Conservation (phyloP, 2,888 invertebrate species). For the Plemyria rubiginata region DNA sequence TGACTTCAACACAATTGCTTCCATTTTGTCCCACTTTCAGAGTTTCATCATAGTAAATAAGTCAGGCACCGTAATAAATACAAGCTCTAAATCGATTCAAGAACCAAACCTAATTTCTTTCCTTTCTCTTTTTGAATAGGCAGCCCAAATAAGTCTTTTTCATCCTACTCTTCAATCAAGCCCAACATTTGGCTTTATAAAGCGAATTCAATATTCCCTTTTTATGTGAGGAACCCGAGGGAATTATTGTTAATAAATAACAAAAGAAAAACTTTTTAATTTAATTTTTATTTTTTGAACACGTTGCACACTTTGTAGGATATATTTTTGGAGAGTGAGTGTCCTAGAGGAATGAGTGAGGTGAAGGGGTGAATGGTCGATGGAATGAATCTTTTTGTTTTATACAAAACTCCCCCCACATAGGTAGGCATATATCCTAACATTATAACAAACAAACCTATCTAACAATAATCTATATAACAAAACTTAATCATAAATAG, state of each 20-base stretch:
- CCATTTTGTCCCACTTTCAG: constrained; percentile 2
- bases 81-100: constrained; percentile 20
- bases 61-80: constrained; percentile 14
- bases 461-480: too few relatives aligned
- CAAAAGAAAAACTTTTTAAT: too few relatives aligned
- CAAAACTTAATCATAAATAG: too few relatives aligned
- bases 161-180: constrained; percentile 27
- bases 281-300: too few relatives aligned
- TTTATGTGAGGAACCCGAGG: constrained; percentile 27
- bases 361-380: too few relatives aligned
- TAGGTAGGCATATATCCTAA: too few relatives aligned
- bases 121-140: constrained; percentile 19
- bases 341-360: too few relatives aligned
- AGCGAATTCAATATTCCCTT: constrained; percentile 27
- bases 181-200: constrained; percentile 26
- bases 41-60: constrained; percentile 12
- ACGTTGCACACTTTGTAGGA: too few relatives aligned
- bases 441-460: too few relatives aligned
- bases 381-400: too few relatives aligned
- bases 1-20: constrained; percentile 1
- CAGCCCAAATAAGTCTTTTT: constrained; percentile 24
- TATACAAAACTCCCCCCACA: too few relatives aligned
- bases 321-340: too few relatives aligned
- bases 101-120: constrained; percentile 19
- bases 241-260: constrained; percentile 19